Evolutionary conservation across 2,113 vertebrate genomes (phyloP).

Genomic region (Otis tarda): DNA sequence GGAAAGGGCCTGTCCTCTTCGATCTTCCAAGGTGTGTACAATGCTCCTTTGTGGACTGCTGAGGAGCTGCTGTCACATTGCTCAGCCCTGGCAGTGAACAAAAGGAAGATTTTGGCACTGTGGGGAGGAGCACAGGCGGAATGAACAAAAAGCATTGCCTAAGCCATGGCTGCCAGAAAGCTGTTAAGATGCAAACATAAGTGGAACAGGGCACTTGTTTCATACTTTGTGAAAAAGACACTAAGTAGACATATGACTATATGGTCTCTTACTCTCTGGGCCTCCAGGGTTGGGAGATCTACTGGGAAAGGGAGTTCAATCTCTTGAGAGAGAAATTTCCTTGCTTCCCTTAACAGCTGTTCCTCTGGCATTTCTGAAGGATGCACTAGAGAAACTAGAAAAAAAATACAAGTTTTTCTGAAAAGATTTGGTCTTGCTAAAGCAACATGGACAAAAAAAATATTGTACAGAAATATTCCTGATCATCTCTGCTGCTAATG

Average conservation of each 20-base stretch:
- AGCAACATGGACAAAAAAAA: background rate
- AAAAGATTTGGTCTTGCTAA: background rate
- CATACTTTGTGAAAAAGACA: background rate
- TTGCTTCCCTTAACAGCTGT: background rate
- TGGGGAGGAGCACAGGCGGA: background rate
- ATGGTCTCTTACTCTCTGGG: background rate
- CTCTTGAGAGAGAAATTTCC: background rate
- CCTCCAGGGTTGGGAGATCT: background rate
- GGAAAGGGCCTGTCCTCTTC: background rate
- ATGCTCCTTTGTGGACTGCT: background rate
- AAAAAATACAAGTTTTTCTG: background rate
- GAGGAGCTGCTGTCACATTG: background rate
- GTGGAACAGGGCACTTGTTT: background rate
- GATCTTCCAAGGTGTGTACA: background rate
- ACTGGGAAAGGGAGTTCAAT: background rate
- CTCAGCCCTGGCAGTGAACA: background rate
- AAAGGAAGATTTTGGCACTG: background rate
- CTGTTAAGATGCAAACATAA: background rate
- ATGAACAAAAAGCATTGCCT: rapidly evolving
- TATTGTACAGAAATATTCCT: background rate
- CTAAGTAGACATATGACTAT: background rate
- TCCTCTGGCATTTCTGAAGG: background rate
- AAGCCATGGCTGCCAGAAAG: background rate
- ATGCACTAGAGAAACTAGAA: background rate
- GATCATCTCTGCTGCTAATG: background rate